A percentile compares a stretch with the other conserved stretches of the same genome.
These are phyloP conservation scores for Crematogaster levior DNA, from an alignment of 2,888 invertebrate species.

Conservation along the genomic window DNA sequence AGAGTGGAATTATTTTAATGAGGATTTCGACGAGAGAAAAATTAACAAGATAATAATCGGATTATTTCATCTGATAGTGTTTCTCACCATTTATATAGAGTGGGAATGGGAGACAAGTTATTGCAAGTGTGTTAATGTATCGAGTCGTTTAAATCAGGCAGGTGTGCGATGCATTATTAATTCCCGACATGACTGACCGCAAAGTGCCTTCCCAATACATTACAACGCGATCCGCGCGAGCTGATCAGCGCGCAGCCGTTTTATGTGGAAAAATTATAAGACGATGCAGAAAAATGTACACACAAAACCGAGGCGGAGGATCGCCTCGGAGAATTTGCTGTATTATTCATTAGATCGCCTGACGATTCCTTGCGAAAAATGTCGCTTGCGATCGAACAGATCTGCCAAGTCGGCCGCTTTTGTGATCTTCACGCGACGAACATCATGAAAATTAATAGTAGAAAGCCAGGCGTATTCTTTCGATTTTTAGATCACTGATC, in stretches of 20 bases:
- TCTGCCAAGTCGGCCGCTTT: slow-evolving; percentile 13
- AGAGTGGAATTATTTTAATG: slow-evolving; percentile 4
- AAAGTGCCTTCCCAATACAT: slow-evolving; percentile 37
- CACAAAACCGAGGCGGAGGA: slow-evolving; percentile 33
- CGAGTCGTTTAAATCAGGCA: slow-evolving; percentile 66
- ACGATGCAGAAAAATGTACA: slow-evolving; percentile 44
- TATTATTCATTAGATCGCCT: slow-evolving; percentile 61
- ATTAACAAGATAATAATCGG: slow-evolving; percentile 28
- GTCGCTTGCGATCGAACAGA: slow-evolving; percentile 33
- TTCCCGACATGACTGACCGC: slow-evolving; percentile 49
- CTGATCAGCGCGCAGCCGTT: slow-evolving; percentile 20
- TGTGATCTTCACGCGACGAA: slow-evolving; percentile 31
- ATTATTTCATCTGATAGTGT: slow-evolving; percentile 38
- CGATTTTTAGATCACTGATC: slow-evolving; percentile 14
- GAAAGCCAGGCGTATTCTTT: slow-evolving; percentile 27
- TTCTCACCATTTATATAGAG: slow-evolving; percentile 16
- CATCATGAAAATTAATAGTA: slow-evolving; percentile 53
- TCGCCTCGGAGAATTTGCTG: slow-evolving; percentile 44
- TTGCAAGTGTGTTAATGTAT: slow-evolving; percentile 59
- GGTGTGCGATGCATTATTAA: slow-evolving; percentile 69
- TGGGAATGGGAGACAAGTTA: slow-evolving; percentile 46
- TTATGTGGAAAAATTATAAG: slow-evolving; percentile 48
- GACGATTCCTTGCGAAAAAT: slow-evolving; percentile 53
- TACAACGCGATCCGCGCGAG: slow-evolving; percentile 17
- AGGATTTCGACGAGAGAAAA: background rate